Conservation (phyloP, 2,888 invertebrate species). For the Oconnorella tubifera region DNA sequence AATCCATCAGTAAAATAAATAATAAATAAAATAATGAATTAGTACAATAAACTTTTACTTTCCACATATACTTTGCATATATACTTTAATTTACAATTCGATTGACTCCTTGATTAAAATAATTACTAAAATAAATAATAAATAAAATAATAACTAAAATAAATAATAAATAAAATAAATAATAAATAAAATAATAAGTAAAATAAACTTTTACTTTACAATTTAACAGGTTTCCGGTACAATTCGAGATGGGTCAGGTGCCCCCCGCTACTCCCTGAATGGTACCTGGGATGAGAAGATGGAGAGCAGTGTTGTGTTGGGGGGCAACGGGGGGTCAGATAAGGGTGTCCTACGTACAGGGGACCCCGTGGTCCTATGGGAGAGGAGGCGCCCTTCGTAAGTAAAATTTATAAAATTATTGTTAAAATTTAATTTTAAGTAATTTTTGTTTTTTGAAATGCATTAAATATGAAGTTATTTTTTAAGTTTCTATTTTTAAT, state of each 20-base stretch:
- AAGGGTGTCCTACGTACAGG: constrained; percentile 86
- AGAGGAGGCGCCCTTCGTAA: constrained; percentile 66
- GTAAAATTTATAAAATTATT: not conserved
- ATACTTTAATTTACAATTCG: no score
- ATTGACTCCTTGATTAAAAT: no score
- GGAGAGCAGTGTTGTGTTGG: constrained; percentile 80
- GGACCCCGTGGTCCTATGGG: constrained; percentile 80
- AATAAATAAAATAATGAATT: no score
- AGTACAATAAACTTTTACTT: no score
- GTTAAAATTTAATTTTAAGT: not conserved
- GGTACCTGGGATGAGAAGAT: constrained; percentile 95
- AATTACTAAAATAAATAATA: no score
- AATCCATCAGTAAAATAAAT: no score
- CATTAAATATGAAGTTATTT: not conserved
- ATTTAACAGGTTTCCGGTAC: constrained; percentile 68
- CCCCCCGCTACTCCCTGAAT: constrained; percentile 66
- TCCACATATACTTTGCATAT: no score
- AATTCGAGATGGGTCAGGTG: constrained; percentile 62
- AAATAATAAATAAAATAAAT: no score
- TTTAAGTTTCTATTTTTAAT: not conserved
- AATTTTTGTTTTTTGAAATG: not conserved
- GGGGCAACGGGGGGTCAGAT: constrained; percentile 59
- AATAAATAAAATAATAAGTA: no score
- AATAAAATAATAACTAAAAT: no score
- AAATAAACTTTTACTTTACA: no score